Conservation (phyloP, 2,797 vertebrate genomes). For the Sorex maritimensis region DNA sequence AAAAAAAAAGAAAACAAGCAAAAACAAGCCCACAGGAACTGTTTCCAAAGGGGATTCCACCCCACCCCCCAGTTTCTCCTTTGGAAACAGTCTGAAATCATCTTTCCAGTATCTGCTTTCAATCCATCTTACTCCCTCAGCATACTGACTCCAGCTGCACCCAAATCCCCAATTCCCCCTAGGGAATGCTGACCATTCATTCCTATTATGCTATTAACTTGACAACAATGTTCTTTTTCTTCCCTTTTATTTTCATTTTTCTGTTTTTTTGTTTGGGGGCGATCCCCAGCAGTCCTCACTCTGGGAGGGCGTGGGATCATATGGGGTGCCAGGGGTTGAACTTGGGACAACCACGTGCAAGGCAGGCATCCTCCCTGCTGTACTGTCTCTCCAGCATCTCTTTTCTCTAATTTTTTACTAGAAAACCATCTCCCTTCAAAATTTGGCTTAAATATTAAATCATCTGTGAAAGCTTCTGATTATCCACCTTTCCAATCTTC, state of each 20-base stretch:
- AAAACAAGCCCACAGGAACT: neutral
- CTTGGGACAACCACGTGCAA: too few relatives aligned
- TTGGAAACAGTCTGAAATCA: neutral
- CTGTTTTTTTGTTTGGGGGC: too few relatives aligned
- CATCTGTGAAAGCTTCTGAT: slow-evolving; percentile 19
- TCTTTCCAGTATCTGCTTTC: neutral
- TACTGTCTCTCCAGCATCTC: too few relatives aligned
- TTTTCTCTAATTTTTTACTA: neutral
- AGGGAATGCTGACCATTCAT: neutral
- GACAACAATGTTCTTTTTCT: neutral
- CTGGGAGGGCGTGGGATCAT: too few relatives aligned
- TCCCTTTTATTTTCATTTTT: too few relatives aligned
- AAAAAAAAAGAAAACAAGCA: slow-evolving; percentile 36
- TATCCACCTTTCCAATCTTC: neutral
- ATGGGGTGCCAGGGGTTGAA: too few relatives aligned
- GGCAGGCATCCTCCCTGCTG: too few relatives aligned
- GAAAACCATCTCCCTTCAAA: slow-evolving; percentile 29
- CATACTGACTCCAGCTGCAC: neutral
- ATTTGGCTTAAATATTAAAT: slow-evolving; percentile 32
- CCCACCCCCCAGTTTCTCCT: too few relatives aligned
- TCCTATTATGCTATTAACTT: slow-evolving; percentile 4
- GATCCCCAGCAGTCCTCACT: too few relatives aligned
- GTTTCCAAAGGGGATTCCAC: neutral
- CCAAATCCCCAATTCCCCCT: neutral
- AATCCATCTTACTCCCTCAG: neutral